A percentile compares a stretch with the other conserved stretches of the same genome.
Conservation (phyloP, 2,888 invertebrate genomes). For the Philaethria dido region DNA sequence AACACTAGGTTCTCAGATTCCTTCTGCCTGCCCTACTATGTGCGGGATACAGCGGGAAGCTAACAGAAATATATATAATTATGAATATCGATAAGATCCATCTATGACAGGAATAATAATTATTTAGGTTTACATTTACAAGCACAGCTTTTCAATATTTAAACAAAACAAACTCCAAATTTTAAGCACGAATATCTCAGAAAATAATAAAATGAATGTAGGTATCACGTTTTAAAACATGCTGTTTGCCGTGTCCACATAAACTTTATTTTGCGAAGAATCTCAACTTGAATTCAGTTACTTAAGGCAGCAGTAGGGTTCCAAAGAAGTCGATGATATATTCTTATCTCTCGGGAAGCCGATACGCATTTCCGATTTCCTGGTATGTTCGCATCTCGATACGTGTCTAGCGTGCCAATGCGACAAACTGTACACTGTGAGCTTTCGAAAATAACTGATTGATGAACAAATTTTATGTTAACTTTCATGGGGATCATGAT, state of each 20-base stretch:
- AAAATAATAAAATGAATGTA: too few relatives aligned
- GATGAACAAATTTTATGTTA: conserved; percentile 12
- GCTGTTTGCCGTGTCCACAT: neutral
- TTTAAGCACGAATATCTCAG: too few relatives aligned
- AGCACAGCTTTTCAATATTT: too few relatives aligned
- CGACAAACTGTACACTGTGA: conserved; percentile 26
- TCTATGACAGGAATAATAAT: too few relatives aligned
- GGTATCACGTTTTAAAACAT: neutral
- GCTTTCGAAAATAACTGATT: conserved; percentile 19
- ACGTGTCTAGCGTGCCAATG: conserved; percentile 37
- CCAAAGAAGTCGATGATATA: conserved; percentile 40
- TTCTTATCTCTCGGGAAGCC: conserved; percentile 40
- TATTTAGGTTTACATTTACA: too few relatives aligned
- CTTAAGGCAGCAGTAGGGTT: conserved; percentile 19
- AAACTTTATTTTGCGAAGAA: conserved; percentile 4
- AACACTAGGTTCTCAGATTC: too few relatives aligned
- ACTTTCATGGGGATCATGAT: conserved; percentile 2
- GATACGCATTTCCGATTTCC: conserved; percentile 42
- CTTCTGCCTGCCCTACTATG: too few relatives aligned
- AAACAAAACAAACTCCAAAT: too few relatives aligned
- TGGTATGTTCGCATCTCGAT: conserved; percentile 30
- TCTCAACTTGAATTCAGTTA: conserved; percentile 12
- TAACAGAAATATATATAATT: too few relatives aligned
- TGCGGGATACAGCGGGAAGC: too few relatives aligned
- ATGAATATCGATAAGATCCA: too few relatives aligned